A percentile compares a stretch with the other conserved stretches of the same genome.
Evolutionary conservation across 2,888 invertebrate genomes (phyloP).

Genomic region (Pristionchus entomophagus): DNA sequence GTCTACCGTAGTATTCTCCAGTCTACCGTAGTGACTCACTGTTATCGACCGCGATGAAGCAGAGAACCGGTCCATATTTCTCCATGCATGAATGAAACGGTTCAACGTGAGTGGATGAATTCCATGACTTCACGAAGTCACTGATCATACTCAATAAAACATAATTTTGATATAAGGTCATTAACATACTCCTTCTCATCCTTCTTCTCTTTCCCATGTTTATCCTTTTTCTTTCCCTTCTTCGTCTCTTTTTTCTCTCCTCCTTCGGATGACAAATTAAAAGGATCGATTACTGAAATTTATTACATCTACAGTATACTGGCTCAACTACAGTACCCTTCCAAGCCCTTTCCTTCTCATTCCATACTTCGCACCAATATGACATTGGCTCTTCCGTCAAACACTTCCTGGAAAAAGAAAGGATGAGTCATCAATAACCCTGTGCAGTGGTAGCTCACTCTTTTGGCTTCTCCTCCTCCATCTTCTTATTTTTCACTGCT

Average conservation of each 20-base stretch:
- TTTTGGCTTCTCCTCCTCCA: not conserved
- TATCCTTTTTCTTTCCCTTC: not conserved
- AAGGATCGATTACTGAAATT: not conserved
- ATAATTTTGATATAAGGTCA: not conserved
- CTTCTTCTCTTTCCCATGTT: not conserved
- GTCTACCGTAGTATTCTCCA: not conserved
- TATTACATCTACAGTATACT: no score
- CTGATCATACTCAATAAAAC: not conserved
- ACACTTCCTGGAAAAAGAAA: not conserved
- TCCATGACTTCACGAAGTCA: not conserved
- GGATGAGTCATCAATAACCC: not conserved
- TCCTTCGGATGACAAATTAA: not conserved
- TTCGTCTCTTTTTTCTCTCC: not conserved
- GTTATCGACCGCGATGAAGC: slow-evolving; percentile 20
- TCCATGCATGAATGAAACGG: not conserved
- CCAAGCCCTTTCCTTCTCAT: not conserved
- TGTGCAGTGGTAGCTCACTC: no score
- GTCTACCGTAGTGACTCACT: not conserved
- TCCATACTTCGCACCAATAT: slow-evolving; percentile 42
- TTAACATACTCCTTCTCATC: not conserved
- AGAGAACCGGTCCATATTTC: not conserved
- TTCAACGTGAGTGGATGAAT: not conserved
- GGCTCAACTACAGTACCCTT: not conserved
- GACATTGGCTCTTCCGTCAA: not conserved
- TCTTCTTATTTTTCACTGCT: not conserved